Evolutionary conservation across 2,888 invertebrate species (phyloP).

Genomic region (Schizaphis graminum): DNA sequence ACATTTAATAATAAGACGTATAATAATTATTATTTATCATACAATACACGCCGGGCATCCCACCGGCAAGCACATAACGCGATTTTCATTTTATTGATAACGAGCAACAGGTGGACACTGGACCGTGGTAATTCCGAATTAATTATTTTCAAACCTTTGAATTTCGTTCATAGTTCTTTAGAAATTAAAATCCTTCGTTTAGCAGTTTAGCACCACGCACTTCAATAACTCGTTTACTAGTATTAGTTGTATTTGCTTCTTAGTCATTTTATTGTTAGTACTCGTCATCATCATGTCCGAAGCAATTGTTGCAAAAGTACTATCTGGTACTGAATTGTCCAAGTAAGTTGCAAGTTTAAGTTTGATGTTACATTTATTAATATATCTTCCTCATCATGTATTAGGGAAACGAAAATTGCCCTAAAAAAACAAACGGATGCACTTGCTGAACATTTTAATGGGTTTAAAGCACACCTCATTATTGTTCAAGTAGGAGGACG

Average conservation of each 20-base stretch:
- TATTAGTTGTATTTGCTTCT: background rate
- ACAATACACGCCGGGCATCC: background rate
- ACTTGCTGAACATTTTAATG: conserved; percentile 37
- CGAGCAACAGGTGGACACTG: conserved; percentile 30
- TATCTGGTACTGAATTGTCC: conserved; percentile 78
- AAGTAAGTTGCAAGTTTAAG: conserved; percentile 52
- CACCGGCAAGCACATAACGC: background rate
- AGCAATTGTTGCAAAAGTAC: conserved; percentile 69
- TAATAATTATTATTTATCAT: no score
- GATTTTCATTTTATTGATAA: background rate
- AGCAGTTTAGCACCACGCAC: background rate
- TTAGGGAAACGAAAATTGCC: conserved; percentile 14
- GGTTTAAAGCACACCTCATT: conserved; percentile 83
- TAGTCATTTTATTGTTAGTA: background rate
- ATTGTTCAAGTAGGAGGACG: conserved; percentile 97
- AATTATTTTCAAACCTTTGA: background rate
- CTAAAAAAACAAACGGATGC: conserved; percentile 19
- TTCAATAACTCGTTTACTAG: background rate
- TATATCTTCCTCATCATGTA: background rate
- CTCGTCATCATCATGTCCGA: conserved; percentile 19
- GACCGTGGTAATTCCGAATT: background rate
- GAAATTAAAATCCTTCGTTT: background rate
- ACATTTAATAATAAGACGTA: background rate
- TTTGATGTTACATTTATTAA: background rate
- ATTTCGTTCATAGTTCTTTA: background rate